Base-by-base conservation (phyloP, 2,888 invertebrate genomes). In the Hermaeophaga mercurialis region DNA sequence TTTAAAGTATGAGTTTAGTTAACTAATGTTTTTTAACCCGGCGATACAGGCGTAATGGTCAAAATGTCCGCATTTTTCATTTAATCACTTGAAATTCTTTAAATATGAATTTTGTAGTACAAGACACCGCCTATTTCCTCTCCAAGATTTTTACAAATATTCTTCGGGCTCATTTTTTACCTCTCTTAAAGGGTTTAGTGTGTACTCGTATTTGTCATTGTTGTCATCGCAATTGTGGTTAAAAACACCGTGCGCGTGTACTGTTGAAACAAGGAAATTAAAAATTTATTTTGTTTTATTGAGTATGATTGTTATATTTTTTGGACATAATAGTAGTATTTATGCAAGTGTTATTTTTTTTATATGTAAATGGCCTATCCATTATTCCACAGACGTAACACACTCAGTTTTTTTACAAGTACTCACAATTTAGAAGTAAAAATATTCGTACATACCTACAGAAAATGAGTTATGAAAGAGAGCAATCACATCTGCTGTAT, bases 401-500 rank as follows among this genome's bases (percentile, higher is more conserved):
- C 24, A 43, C 24, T 14, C 5, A 43, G 12, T 43, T 22, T 43
- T 43, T 43, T 43, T 14, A 31, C 45, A 45, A 12, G 45, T 26
- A 28, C 45, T 45, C 12, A 26, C 31, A 45, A 45, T 45, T 45
- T 17, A 45, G 45, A 45, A n/a, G 45, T 26, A 28, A 28, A 45
- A 45, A 45, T 45, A 45, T 45, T 45, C 28, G 17, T 11, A 28
- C 43, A 31, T 45, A 26, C 24, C 15, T 45, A 26, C 45, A 45
- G 45, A 45, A 45, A 45, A 45, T 28, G 31, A 45, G 45, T 45
- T 45, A 45, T 45, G 45, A 31, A 45, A 26, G 31, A 45, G 45
- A 45, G 28, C 45, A 24, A 45, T 14, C 45, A 45, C 45, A 11
- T 31, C 26, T 45, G 15, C 28, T 45, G 45, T 45, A 45, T 45